Evolutionary conservation across 2,888 invertebrate species (phyloP), one percentile per base, ranked within the genome.

Genomic region (Amphipoea lucens): DNA sequence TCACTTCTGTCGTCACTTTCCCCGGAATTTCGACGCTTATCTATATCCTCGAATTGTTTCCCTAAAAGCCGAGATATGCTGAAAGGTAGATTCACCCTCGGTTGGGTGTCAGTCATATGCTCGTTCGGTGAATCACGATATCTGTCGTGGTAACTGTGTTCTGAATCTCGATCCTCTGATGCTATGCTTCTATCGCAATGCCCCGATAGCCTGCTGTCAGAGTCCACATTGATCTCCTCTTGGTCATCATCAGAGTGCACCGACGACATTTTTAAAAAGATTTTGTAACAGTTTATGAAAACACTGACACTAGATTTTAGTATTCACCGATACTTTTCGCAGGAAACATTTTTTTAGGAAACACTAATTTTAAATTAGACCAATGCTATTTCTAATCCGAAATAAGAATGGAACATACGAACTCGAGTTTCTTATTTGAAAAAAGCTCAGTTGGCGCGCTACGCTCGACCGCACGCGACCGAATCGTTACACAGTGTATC

Each of bases 51-150:
- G 89, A 98, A 98, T 87, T 98, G 98, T 95, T 98, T 98, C n/a
- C 98, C 98, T 91, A 98, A 96, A 90, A 98, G 97, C 91, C 98
- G 97, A 60, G 98, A 98, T 97, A 98, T 98, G 95, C 98, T 98
- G 96, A 98, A 98, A 79, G 98, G 98, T 89, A 98, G 92, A 66
- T 97, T 97, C 69, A 97, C 97, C 91, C 97, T 97, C 84, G 93
- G 97, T 90, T 94, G 97, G 36, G 96, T 97, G 89, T 92, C 97
- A 82, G 93, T 97, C 94, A 96, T 96, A 82, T 97, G 97, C n/a
- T 94, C 96, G 85, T 94, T 96, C 0, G 97, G 96, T 1, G 97
- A 96, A 92, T 97, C 96, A 54, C 92, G 95, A 83, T 96, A 96
- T 88, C 96, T 94, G 79, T 94, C 96, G 79, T 97, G 95, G 88